Evolutionary conservation across 2,797 vertebrate genomes (phyloP).

Genomic region (Sebastiscus albofasciatus): DNA sequence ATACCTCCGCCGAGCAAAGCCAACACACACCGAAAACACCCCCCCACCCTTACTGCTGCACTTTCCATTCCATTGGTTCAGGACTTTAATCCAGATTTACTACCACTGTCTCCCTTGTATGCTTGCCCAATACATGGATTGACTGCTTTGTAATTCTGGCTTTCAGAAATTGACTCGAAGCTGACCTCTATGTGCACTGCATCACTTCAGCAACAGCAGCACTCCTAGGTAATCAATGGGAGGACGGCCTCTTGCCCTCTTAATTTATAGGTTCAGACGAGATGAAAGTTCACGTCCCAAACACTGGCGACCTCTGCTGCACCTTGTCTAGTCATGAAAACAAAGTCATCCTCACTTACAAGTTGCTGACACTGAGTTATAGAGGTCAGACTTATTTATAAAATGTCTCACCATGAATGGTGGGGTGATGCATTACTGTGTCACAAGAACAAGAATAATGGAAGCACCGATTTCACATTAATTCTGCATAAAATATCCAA

Average conservation of each 20-base stretch:
- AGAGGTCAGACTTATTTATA: background rate
- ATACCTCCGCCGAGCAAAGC: background rate
- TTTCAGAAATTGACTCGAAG: conserved; percentile 9
- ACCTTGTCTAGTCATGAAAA: background rate
- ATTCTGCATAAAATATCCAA: background rate
- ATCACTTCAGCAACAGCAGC: conserved; percentile 5
- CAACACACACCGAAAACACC: conserved; percentile 1
- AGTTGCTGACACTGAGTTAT: background rate
- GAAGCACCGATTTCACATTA: background rate
- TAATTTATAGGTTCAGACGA: background rate
- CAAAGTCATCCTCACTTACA: background rate
- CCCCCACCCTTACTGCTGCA: background rate
- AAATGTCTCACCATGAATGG: background rate
- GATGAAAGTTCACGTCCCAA: background rate
- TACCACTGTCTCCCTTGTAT: conserved; percentile 21
- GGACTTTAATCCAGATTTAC: conserved; percentile 63
- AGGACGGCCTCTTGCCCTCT: background rate
- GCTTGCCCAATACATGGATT: conserved; percentile 33
- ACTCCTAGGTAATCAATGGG: background rate
- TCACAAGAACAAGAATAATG: background rate
- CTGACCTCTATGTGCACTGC: background rate
- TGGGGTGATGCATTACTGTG: background rate
- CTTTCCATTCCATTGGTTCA: conserved; percentile 17
- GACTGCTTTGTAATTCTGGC: conserved; percentile 31
- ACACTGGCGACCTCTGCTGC: background rate